Evolutionary conservation across 2,888 invertebrate species (phyloP), one percentile per base, ranked within the genome.

Genomic region (Tinea semifulvella): DNA sequence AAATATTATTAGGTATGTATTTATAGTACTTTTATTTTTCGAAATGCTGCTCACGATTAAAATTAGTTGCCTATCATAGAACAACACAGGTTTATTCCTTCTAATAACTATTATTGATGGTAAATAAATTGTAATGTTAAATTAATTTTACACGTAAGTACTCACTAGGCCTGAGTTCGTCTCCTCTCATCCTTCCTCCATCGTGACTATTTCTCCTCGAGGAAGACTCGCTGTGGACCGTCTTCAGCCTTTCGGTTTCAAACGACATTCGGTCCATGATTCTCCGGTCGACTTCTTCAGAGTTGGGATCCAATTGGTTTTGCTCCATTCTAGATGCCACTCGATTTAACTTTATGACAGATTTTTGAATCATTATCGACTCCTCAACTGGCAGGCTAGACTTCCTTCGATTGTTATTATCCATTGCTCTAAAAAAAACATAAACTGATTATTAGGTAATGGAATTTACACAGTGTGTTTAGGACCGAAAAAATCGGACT

Each of bases 171-270:
- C 74, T 61, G 35, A 68, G 55, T 0, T 56, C 57, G 8, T 71
- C 74, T 44, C 53, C 63, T 38, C 53, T 64, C 1, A 61, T 59
- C 48, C 68, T 56, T 0, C 68, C 68, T 0, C 56, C 67, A 48
- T 76, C 73, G 48, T 74, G 67, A 19, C 76, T 77, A 43, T 80
- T 76, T 31, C 79, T 66, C 55, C 77, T 68, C 31, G 76, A 77
- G 43, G 79, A 77, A 2, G 58, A 49, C 28, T 70, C 75, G 46
- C 77, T 79, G 0, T 66, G 68, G 48, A 67, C 71, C 7, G 55
- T 61, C 18, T 55, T 68, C 20, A 70, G 46, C 6, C 60, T 63
- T 46, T 79, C 77, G 46, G 68, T 75, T 50, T 77, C 79, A 50
- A 61, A 75, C 8, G 66, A 72, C 1, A 75, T 65, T 20, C 61